phyloP scores from a whole-genome alignment of 2,797 vertebrate species.

The Pseudochaenichthys georgianus region DNA sequence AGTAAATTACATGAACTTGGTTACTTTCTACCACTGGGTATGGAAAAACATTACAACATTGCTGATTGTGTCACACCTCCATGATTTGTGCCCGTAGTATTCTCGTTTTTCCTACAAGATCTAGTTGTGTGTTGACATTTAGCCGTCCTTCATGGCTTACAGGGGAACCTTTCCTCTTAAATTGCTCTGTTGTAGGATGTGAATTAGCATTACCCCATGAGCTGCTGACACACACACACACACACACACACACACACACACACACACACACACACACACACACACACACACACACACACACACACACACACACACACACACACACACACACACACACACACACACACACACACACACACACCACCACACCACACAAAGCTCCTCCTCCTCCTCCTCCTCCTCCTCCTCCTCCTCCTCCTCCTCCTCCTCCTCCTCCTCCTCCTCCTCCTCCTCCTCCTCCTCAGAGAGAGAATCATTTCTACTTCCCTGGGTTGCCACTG shows the following conservation, averaged over 20 bases:
- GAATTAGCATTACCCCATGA: constrained; percentile 62
- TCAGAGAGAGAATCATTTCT: constrained; percentile 79
- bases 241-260: too few species aligned
- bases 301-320: constrained; percentile 38
- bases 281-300: too few species aligned
- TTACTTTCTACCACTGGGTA: neutral
- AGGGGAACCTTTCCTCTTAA: constrained; percentile 53
- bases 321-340: constrained; percentile 43
- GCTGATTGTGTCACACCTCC: neutral
- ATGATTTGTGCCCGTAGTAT: constrained; percentile 1
- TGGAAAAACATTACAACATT: neutral
- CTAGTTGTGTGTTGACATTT: constrained; percentile 44
- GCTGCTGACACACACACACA: constrained; percentile 52
- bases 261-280: too few species aligned
- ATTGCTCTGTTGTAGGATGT: constrained; percentile 58
- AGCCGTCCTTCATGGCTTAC: constrained; percentile 23
- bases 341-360: constrained; percentile 40
- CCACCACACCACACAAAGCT: too few species aligned
- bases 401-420: too few species aligned
- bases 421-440: too few species aligned
- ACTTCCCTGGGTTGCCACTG: constrained; percentile 80
- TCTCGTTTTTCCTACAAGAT: constrained; percentile 15
- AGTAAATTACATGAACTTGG: neutral
- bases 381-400: too few species aligned
- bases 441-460: constrained; percentile 72